These are phyloP conservation scores for Chloroclysta siterata DNA, from an alignment of 2,888 invertebrate species.

Conservation along the genomic window DNA sequence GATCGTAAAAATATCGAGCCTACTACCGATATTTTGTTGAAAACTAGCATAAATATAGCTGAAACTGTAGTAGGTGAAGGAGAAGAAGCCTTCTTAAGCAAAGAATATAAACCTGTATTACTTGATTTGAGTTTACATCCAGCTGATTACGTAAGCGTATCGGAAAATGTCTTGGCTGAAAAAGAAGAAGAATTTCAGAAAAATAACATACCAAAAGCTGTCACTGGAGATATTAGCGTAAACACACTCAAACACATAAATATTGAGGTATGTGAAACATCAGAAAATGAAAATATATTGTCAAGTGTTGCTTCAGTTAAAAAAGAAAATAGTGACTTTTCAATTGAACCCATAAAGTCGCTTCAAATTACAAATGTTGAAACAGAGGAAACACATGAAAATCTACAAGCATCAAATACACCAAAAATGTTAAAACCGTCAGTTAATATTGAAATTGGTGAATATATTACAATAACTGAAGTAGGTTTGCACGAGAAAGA, in stretches of 20 bases:
- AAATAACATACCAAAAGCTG: conserved; percentile 43
- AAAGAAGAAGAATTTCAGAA: conserved; percentile 56
- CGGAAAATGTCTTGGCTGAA: conserved; percentile 58
- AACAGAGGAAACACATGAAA: conserved; percentile 67
- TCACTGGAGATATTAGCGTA: conserved; percentile 50
- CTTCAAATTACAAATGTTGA: conserved; percentile 76
- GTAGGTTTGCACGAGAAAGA: conserved; percentile 78
- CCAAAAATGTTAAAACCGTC: conserved; percentile 43
- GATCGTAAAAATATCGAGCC: conserved; percentile 47
- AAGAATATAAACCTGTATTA: conserved; percentile 54
- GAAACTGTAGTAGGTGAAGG: conserved; percentile 63
- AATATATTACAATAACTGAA: conserved; percentile 83
- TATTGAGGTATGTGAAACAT: conserved; percentile 53
- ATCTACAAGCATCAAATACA: conserved; percentile 44
- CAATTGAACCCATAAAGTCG: conserved; percentile 54
- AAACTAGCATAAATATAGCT: conserved; percentile 53
- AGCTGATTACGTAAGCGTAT: conserved; percentile 63
- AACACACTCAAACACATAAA: conserved; percentile 58
- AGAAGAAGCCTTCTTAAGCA: conserved; percentile 48
- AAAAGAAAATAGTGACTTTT: conserved; percentile 49
- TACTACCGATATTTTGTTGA: conserved; percentile 49
- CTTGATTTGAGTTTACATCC: conserved; percentile 73
- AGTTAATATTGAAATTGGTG: conserved; percentile 57
- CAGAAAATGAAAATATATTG: conserved; percentile 56
- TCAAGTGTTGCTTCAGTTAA: conserved; percentile 38